Evolutionary conservation across 2,797 vertebrate species (phyloP).

Genomic region (Microhierax caerulescens): DNA sequence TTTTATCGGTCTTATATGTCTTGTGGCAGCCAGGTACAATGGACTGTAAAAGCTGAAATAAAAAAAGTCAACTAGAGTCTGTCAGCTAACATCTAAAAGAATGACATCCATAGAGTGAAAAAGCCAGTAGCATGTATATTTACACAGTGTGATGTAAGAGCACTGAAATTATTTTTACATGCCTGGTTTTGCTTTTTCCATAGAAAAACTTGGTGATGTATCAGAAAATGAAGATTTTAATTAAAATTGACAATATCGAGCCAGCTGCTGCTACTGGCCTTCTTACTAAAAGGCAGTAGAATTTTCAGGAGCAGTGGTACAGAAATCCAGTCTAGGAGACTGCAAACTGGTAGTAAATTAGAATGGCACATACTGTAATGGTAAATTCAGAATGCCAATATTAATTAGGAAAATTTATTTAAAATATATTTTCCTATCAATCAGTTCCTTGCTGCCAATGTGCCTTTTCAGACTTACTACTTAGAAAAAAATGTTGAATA

Average conservation of each 20-base stretch:
- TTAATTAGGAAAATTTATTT: slow-evolving; percentile 15
- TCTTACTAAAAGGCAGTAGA: neutral
- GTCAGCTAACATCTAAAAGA: neutral
- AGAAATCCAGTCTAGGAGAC: neutral
- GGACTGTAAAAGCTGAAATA: neutral
- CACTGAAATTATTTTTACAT: neutral
- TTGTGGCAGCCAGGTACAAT: neutral
- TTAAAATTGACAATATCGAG: slow-evolving; percentile 14
- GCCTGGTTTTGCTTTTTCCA: neutral
- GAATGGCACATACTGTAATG: neutral
- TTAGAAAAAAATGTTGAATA: neutral
- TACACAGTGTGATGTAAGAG: neutral
- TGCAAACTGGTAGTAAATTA: neutral
- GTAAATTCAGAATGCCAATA: slow-evolving; percentile 11
- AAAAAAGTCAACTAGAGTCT: neutral
- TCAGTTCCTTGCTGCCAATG: neutral
- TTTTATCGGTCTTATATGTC: neutral
- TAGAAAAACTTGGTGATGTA: neutral
- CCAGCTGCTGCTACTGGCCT: neutral
- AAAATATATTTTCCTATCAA: neutral
- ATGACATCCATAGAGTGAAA: neutral
- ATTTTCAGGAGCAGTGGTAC: neutral
- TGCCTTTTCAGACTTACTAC: neutral
- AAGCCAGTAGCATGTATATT: neutral
- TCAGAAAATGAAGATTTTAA: neutral